Base-by-base conservation (phyloP, 1,140 invertebrate species). In the Phortica variegata region DNA sequence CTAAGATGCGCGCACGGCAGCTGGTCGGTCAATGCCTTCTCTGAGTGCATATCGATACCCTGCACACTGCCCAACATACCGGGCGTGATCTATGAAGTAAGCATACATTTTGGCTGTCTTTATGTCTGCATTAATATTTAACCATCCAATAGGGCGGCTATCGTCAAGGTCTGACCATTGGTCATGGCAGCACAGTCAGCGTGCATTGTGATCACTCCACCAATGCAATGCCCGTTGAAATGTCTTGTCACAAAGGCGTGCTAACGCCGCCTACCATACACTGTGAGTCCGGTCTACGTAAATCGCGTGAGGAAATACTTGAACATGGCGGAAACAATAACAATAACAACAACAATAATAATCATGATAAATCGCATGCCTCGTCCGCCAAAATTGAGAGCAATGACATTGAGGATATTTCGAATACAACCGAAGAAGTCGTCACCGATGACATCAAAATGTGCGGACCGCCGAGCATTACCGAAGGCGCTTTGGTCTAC, bases 1-100 rank as follows among this genome's bases (percentile, higher is more conserved):
- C 76, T 91, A 12, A 79, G 83, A 19, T 92, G 89, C 61, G 88
- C 84, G 79, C 85, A 87, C 58, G 89, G 89, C 9, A 85, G 89
- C 55, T 91, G 88, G 87, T 85, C 86, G 2, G 82, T 85, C 0
- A 82, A 83, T 13, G 81, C 82, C 36, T 82, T 87, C 63, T 88
- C 89, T 0, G 87, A 90, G 66, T 91, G 89, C 76, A 81, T 83
- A 13, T 84, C 88, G 69, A 85, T 86, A 10, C 87, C 88, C 0
- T 92, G 89, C 65, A 81, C 85, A 23, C 77, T 92, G 7, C 89
- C 89, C 1, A 75, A 81, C 1, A 83, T 92, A 16, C 76, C 81
- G 7, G 81, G 88, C 34, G 87, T 89, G 0, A 83, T 86, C 17
- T 92, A 92, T 63, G 79, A 85, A 55, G 73, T 60, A 47, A 46